Base-by-base conservation (phyloP, 2,797 vertebrate genomes). In the Phrynocephalus guinanensis region DNA sequence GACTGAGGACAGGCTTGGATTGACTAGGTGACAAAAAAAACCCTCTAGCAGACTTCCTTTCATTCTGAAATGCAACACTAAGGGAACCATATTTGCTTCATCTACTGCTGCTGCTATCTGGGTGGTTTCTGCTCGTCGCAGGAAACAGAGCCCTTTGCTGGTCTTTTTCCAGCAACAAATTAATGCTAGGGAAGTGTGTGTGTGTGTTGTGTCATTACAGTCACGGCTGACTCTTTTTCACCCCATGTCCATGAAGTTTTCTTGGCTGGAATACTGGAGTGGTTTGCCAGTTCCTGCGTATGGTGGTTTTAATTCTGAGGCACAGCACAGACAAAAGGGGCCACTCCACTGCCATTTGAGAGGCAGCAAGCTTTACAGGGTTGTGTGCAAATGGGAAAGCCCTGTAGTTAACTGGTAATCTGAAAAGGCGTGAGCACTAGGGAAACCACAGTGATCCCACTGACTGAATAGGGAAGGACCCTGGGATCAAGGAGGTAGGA, bases 81-180 rank as follows among this genome's bases (percentile, higher is more conserved):
- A 70, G 73, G 16, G 22, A 78, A 70, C 8, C 7, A 22, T n/a
- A 33, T 78, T 87, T 83, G n/a, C 30, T 87, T 52, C 15, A 7
- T 70, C 22, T 78, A 3, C 67, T 67, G 30, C 30, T 76, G 30
- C 30, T 10, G 70, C 79, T 75, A 48, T 60, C 80, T 87, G 80
- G 80, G 48, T 83, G 30, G 73, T 77, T 87, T 87, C 60, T 78
- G 22, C 28, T n/a, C n/a, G 70, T 50, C 6, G 10, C n/a, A 83
- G 38, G 48, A 83, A 87, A 77, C 66, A 6, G 72, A 87, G 80
- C n/a, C 28, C 9, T 70, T 70, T 77, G 63, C 63, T 83, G 63
- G 66, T 68, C 48, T 24, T 20, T n/a, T 24, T 83, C 63, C 63
- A 87, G 66, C 63, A 56, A 26, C 48, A 24, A 68, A 83, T 44